These are phyloP conservation scores for Aphelenchoides fujianensis DNA, from an alignment of 1,140 invertebrate genomes.

Conservation along the genomic window DNA sequence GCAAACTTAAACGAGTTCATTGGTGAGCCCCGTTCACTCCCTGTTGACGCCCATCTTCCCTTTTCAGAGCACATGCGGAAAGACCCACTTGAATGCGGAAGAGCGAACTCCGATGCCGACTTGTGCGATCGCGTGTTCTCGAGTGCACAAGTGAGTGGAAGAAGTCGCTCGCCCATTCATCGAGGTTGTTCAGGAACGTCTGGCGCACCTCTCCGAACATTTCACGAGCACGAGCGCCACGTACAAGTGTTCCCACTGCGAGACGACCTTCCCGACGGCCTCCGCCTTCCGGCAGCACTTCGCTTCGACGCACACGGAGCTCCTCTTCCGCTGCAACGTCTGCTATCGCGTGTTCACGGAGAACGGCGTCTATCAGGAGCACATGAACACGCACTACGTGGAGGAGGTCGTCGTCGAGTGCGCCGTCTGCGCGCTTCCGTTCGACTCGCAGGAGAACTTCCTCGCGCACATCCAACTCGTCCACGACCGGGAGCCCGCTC, in stretches of 20 bases:
- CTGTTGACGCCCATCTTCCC: background rate
- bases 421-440: slow-evolving; percentile 17
- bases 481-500: slow-evolving; percentile 18
- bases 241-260: slow-evolving; percentile 37
- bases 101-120: slow-evolving; percentile 13
- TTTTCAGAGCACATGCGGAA: slow-evolving; percentile 19
- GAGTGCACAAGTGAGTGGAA: slow-evolving; percentile 6
- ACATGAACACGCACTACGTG: slow-evolving; percentile 19
- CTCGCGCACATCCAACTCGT: slow-evolving; percentile 25
- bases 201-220: slow-evolving; percentile 33
- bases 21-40: background rate
- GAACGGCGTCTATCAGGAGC: slow-evolving; percentile 11
- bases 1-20: slow-evolving; percentile 19
- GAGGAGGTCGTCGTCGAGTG: slow-evolving; percentile 21
- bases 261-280: slow-evolving; percentile 29
- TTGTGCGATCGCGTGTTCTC: slow-evolving; percentile 14
- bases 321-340: slow-evolving; percentile 28
- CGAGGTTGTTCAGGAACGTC: slow-evolving; percentile 8
- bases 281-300: slow-evolving; percentile 36
- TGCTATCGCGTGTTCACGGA: slow-evolving; percentile 33
- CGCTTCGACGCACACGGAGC: slow-evolving; percentile 24
- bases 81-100: slow-evolving; percentile 12
- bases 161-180: too few relatives aligned
- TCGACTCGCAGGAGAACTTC: slow-evolving; percentile 14
- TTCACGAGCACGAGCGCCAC: slow-evolving; percentile 22